phyloP scores from a whole-genome alignment of 92 coral and sea anemone species.

The Epizoanthus fatuus region DNA sequence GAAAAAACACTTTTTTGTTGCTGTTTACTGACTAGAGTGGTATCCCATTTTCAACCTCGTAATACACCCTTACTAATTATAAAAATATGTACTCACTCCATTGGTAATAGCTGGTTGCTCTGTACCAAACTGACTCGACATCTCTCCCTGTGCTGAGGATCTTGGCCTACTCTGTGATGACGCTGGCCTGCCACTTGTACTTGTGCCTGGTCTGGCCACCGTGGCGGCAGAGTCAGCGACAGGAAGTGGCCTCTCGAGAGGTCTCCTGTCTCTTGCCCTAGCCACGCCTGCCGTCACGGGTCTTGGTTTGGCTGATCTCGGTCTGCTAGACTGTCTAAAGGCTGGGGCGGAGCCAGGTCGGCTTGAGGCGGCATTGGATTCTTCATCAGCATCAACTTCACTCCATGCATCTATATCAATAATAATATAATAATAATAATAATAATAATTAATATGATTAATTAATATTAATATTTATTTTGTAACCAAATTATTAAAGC shows the following conservation, averaged over 20 bases:
- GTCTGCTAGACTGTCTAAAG: conserved; percentile 63
- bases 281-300: conserved; percentile 81
- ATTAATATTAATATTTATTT: no score
- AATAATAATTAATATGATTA: neutral
- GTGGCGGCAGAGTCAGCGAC: neutral
- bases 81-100: conserved; percentile 60
- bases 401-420: conserved; percentile 85
- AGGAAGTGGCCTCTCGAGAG: conserved; percentile 22
- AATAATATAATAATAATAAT: neutral
- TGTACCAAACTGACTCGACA: conserved; percentile 36
- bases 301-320: conserved; percentile 63
- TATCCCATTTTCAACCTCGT: no score
- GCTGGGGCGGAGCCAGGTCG: conserved; percentile 91
- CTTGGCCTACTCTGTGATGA: conserved; percentile 58
- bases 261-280: conserved; percentile 26
- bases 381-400: conserved; percentile 91
- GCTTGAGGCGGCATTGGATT: conserved; percentile 91
- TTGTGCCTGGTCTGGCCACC: conserved; percentile 33
- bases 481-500: no score
- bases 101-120: conserved; percentile 80
- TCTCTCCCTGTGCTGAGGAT: conserved; percentile 37
- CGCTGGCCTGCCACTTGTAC: conserved; percentile 11
- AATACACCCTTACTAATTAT: no score
- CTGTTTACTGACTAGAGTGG: no score
- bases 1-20: no score